Evolutionary conservation across 2,888 invertebrate species (phyloP).

Genomic region (Drosophila nigricruria): DNA sequence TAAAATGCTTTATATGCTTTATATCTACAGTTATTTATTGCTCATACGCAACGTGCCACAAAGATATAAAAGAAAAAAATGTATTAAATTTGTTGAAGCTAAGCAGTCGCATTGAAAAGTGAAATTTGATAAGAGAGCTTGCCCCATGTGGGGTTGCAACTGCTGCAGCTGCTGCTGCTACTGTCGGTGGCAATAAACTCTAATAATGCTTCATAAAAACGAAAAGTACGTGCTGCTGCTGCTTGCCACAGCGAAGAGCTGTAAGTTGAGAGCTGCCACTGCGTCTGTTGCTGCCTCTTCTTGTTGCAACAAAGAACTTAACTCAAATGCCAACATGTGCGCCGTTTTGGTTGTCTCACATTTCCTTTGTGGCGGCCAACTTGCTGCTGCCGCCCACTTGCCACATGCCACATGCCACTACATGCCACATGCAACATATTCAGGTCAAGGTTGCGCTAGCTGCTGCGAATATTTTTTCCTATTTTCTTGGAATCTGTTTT

Average conservation of each 20-base stretch:
- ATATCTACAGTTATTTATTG: conserved; percentile 46
- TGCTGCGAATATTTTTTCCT: conserved; percentile 23
- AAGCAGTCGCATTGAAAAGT: background rate
- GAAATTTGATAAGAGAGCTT: conserved; percentile 19
- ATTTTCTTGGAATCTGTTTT: conserved; percentile 18
- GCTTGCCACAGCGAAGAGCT: conserved; percentile 1
- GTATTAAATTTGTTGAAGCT: conserved; percentile 12
- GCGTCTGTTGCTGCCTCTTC: conserved; percentile 16
- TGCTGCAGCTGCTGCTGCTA: conserved; percentile 1
- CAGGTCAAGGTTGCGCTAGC: conserved; percentile 84
- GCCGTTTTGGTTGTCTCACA: conserved; percentile 21
- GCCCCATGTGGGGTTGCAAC: conserved; percentile 8
- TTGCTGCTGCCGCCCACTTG: conserved; percentile 49
- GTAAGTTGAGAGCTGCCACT: conserved; percentile 11
- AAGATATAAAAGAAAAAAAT: background rate
- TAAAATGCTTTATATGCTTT: conserved; percentile 17
- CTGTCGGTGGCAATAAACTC: conserved; percentile 14
- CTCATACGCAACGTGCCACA: conserved; percentile 51
- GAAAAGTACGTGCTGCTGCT: conserved; percentile 23
- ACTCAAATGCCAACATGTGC: conserved; percentile 74
- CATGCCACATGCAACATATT: conserved; percentile 70
- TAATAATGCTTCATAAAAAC: conserved; percentile 29
- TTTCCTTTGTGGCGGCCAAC: conserved; percentile 40
- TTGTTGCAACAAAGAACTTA: conserved; percentile 64
- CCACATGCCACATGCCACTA: conserved; percentile 28